A percentile compares a stretch with the other conserved stretches of the same genome.
Evolutionary conservation across 2,113 vertebrate species (phyloP).

Genomic region (Triplophysa tibetana): DNA sequence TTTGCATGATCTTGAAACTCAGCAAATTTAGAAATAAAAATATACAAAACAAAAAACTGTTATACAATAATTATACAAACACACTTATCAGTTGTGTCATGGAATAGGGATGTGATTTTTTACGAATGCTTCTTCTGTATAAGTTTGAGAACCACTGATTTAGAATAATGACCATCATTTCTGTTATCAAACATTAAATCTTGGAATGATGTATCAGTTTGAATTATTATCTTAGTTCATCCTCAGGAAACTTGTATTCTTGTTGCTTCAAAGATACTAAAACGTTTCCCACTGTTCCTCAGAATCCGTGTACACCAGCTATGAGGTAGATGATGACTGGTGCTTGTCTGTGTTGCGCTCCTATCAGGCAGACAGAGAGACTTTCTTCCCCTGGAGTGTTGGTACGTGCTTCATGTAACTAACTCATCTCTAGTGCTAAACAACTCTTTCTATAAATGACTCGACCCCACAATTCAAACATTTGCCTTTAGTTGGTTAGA

Average conservation of each 20-base stretch:
- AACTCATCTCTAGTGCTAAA: neutral
- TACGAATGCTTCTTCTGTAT: too few relatives aligned
- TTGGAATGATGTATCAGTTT: too few relatives aligned
- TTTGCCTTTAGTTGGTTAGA: neutral
- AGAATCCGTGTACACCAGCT: slow-evolving; percentile 82
- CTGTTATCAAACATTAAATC: too few relatives aligned
- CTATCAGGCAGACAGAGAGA: slow-evolving; percentile 78
- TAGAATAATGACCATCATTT: too few relatives aligned
- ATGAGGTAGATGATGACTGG: slow-evolving; percentile 89
- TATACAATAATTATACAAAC: too few relatives aligned
- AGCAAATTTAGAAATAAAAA: too few relatives aligned
- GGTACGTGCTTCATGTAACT: slow-evolving; percentile 71
- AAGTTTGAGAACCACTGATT: too few relatives aligned
- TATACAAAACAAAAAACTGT: too few relatives aligned
- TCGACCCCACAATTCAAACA: neutral
- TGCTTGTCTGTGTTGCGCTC: slow-evolving; percentile 85
- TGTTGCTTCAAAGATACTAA: neutral
- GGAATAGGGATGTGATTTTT: too few relatives aligned
- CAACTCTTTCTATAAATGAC: neutral
- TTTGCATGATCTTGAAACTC: too few relatives aligned
- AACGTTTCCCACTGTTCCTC: slow-evolving; percentile 6
- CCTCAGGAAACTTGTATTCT: neutral
- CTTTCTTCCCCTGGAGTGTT: slow-evolving; percentile 84
- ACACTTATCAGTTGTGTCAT: too few relatives aligned
- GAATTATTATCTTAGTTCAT: too few relatives aligned